These are phyloP conservation scores for Nicator chloris DNA, from an alignment of 2,113 vertebrate genomes.

Conservation along the genomic window DNA sequence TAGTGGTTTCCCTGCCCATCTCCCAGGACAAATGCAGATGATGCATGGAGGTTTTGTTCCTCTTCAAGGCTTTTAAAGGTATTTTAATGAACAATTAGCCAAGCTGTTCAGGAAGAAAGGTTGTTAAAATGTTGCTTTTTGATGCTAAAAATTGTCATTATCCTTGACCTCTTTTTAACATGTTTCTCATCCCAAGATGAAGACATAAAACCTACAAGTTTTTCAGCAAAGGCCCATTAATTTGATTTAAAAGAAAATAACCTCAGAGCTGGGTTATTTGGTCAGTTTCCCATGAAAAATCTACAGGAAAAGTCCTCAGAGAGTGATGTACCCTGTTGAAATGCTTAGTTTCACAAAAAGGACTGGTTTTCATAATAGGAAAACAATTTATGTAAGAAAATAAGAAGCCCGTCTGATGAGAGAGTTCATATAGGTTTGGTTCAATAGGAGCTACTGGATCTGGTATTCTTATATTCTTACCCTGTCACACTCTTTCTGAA, in stretches of 20 bases:
- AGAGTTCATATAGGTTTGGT: background rate
- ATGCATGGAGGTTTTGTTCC: background rate
- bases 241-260: background rate
- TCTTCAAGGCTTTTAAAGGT: background rate
- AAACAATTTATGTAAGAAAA: constrained; percentile 18
- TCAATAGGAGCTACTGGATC: background rate
- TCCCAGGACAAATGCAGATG: background rate
- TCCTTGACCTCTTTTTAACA: background rate
- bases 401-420: background rate
- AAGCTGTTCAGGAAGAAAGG: background rate
- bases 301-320: background rate
- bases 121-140: background rate
- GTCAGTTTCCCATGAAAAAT: constrained; percentile 2
- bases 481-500: background rate
- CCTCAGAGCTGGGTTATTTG: background rate
- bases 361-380: background rate
- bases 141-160: background rate
- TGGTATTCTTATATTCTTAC: background rate
- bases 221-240: background rate
- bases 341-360: constrained; percentile 10
- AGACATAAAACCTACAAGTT: background rate
- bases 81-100: background rate
- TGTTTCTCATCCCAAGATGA: background rate
- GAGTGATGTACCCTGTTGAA: background rate
- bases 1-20: background rate